These are phyloP conservation scores for Rhipidura dahli DNA, from an alignment of 2,113 vertebrate species.

Conservation along the genomic window DNA sequence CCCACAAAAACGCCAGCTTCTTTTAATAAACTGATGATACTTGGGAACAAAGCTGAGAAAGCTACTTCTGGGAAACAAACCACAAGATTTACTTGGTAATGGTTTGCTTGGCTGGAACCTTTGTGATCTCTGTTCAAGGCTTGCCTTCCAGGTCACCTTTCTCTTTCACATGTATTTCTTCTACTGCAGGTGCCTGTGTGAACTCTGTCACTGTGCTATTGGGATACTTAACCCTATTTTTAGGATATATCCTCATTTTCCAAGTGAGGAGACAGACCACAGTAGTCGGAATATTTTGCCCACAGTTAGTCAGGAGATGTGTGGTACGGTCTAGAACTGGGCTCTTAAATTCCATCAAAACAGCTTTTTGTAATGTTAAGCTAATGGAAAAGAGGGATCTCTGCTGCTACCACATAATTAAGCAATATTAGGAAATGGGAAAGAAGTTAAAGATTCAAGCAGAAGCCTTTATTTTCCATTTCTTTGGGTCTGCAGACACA, in stretches of 20 bases:
- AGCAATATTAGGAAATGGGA: not conserved
- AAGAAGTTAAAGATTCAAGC: not conserved
- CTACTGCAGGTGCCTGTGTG: not conserved
- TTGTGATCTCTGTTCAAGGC: not conserved
- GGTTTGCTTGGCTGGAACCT: not conserved
- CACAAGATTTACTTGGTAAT: not conserved
- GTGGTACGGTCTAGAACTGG: not conserved
- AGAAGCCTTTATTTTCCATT: not conserved
- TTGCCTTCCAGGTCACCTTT: not conserved
- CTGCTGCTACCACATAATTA: not conserved
- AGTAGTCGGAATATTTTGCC: not conserved
- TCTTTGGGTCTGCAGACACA: not conserved
- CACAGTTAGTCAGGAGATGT: accelerated
- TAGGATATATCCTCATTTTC: not conserved
- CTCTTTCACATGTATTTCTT: not conserved
- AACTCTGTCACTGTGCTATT: not conserved
- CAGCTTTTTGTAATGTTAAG: not conserved
- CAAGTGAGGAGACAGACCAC: not conserved
- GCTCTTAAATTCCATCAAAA: not conserved
- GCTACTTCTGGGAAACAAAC: not conserved
- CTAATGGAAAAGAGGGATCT: not conserved
- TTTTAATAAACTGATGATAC: not conserved
- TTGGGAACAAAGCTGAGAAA: not conserved
- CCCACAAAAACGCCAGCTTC: not conserved
- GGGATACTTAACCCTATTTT: not conserved